Base-by-base conservation (phyloP, 2,888 invertebrate species). In the Seira sanloemensis region DNA sequence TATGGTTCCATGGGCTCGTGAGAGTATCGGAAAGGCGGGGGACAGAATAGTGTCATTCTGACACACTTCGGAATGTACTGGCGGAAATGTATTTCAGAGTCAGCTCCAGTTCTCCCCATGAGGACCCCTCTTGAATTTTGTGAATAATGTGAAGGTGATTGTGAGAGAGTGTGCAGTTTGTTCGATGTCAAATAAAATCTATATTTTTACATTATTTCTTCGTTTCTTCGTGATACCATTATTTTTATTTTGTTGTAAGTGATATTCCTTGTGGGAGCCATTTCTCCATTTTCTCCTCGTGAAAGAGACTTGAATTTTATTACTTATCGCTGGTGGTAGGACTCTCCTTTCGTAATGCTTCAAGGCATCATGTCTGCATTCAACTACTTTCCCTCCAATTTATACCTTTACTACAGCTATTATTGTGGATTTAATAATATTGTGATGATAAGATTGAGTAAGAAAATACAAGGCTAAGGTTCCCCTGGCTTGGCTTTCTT, bases 321-420 rank as follows among this genome's bases (percentile, higher is more conserved):
- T 73, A 62, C 27, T 25, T 25, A 73, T 73, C 50, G 46, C 62
- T 58, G n/a, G n/a, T n/a, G n/a, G 62, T 27, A 62, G 9, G 7
- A 73, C 62, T 62, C 21, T 62, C 26, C 16, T 50, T 18, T 50
- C 50, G 16, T n/a, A 7, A 50, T 50, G 50, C 50, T 50, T 18
- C n/a, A n/a, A 18, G 50, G 50, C 50, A 50, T 50, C 12, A 37
- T 37, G 37, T 50, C 50, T 50, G 27, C 73, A 73, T 50, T 21
- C 73, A 73, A 50, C 73, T 58, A 73, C 73, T 73, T 73, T 26
- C 73, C 23, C 73, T 72, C 2, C 62, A 19, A 58, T 62, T 62
- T 73, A 73, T 73, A 62, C 69, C n/a, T n/a, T n/a, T 50, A 12
- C 50, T 7, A 50, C 50, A 37, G 37, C 16, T 50, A 50, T 50